Conservation (phyloP, 2,888 invertebrate species). For the Ophioninae sp. region DNA sequence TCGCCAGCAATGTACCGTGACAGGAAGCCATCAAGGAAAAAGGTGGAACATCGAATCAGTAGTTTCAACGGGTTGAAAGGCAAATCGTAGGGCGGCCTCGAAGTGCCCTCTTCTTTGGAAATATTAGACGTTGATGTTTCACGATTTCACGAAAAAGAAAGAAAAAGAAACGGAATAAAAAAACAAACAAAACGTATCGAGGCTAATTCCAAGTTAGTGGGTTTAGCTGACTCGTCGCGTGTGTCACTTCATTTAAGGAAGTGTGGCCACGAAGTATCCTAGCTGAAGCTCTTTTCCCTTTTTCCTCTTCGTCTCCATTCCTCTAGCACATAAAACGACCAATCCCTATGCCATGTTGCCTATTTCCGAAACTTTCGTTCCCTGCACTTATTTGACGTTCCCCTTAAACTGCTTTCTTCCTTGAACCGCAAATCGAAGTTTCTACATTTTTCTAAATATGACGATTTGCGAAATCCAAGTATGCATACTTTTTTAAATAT, state of each 20-base stretch:
- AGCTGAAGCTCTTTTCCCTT: constrained; percentile 22
- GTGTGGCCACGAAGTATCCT: constrained; percentile 69
- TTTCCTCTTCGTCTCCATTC: not conserved
- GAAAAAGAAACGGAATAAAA: too few species aligned
- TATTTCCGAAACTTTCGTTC: constrained; percentile 26
- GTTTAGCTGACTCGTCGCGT: constrained; percentile 68
- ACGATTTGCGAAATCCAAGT: too few species aligned
- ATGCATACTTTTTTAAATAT: too few species aligned
- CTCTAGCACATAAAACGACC: constrained; percentile 28
- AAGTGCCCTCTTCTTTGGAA: constrained; percentile 25
- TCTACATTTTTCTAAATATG: too few species aligned
- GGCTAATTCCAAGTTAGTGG: constrained; percentile 51
- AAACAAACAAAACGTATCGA: constrained; percentile 66
- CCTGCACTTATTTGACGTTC: constrained; percentile 35
- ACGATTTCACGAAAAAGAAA: constrained; percentile 64
- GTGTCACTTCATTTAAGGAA: constrained; percentile 76
- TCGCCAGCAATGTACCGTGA: constrained; percentile 77
- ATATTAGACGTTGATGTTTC: constrained; percentile 15
- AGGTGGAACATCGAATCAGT: constrained; percentile 59
- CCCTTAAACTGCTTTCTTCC: not conserved
- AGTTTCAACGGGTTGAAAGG: constrained; percentile 65
- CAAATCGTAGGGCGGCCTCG: constrained; percentile 63
- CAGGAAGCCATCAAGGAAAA: constrained; percentile 74
- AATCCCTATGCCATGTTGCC: constrained; percentile 13
- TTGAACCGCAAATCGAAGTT: not conserved